A percentile compares a stretch with the other conserved stretches of the same genome.
These are phyloP conservation scores for Alloplasta piceator DNA, from an alignment of 2,888 invertebrate species.

Conservation along the genomic window DNA sequence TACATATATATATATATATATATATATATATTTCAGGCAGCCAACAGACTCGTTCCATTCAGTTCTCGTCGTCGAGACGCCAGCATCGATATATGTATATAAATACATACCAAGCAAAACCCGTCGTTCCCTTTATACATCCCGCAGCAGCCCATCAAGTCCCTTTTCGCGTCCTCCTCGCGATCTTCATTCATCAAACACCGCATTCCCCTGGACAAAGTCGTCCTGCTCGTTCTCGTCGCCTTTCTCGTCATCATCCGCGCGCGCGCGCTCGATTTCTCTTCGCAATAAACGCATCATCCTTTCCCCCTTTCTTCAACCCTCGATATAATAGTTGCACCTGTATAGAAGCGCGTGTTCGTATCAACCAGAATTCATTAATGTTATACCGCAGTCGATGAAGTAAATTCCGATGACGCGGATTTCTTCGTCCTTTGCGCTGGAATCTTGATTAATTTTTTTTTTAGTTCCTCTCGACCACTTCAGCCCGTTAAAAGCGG, in stretches of 20 bases:
- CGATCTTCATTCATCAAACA: slow-evolving; percentile 79
- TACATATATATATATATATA: too few relatives aligned
- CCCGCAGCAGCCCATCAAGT: slow-evolving; percentile 64
- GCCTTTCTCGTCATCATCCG: slow-evolving; percentile 46
- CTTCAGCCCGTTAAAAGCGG: not conserved
- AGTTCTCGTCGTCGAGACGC: slow-evolving; percentile 58
- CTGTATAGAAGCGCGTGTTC: slow-evolving; percentile 46
- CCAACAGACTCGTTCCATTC: slow-evolving; percentile 50
- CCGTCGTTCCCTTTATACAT: slow-evolving; percentile 57
- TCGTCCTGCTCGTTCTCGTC: slow-evolving; percentile 56
- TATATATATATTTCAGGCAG: not conserved
- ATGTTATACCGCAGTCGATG: slow-evolving; percentile 42
- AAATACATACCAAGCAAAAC: slow-evolving; percentile 39
- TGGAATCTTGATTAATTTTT: slow-evolving; percentile 53
- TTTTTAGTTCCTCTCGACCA: not conserved
- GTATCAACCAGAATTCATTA: slow-evolving; percentile 63
- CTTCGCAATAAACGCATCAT: slow-evolving; percentile 45
- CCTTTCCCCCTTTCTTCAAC: not conserved
- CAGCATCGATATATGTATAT: not conserved
- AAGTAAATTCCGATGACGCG: slow-evolving; percentile 48
- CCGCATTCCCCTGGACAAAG: slow-evolving; percentile 65
- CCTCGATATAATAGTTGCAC: slow-evolving; percentile 40
- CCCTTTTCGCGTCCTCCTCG: slow-evolving; percentile 67
- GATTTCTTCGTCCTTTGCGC: slow-evolving; percentile 67
- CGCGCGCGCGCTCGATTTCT: slow-evolving; percentile 15